phyloP scores from a whole-genome alignment of 1,140 invertebrate species.

The Druon quercuslanigerum region DNA sequence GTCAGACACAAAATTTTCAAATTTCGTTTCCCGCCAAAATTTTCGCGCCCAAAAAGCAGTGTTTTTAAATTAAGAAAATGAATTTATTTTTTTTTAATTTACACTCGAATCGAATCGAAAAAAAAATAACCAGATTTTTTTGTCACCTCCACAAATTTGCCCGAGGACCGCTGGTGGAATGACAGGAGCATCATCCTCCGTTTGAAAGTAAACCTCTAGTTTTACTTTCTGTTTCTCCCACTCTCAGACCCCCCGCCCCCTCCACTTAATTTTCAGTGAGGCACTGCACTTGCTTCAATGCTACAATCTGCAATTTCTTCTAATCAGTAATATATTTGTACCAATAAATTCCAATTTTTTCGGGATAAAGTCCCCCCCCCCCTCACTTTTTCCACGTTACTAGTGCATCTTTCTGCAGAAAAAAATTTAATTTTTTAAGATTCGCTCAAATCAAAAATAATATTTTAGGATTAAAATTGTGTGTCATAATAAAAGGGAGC shows the following conservation, averaged over 20 bases:
- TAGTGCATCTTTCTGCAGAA: too few relatives aligned
- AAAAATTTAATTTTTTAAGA: too few relatives aligned
- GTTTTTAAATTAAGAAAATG: too few relatives aligned
- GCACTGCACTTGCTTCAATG: neutral
- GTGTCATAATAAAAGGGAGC: too few relatives aligned
- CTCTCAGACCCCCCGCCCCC: constrained; percentile 12
- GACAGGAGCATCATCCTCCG: constrained; percentile 39
- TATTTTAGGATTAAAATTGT: too few relatives aligned
- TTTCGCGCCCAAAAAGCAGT: neutral
- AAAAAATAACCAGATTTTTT: neutral
- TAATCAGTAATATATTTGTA: too few relatives aligned
- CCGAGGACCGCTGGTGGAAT: constrained; percentile 41
- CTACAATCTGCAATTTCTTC: neutral
- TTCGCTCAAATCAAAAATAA: too few relatives aligned
- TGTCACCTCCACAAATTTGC: constrained; percentile 32
- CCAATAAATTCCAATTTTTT: too few relatives aligned
- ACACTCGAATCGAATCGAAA: neutral
- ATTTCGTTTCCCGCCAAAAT: neutral
- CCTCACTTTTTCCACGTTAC: too few relatives aligned
- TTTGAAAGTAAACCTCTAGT: constrained; percentile 51
- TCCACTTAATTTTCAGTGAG: constrained; percentile 17
- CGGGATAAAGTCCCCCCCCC: too few relatives aligned
- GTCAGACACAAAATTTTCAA: neutral
- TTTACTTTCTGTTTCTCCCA: constrained; percentile 57
- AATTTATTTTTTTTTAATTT: neutral